phyloP scores from a whole-genome alignment of 2,797 vertebrate species.

The Spondyliosoma cantharus region DNA sequence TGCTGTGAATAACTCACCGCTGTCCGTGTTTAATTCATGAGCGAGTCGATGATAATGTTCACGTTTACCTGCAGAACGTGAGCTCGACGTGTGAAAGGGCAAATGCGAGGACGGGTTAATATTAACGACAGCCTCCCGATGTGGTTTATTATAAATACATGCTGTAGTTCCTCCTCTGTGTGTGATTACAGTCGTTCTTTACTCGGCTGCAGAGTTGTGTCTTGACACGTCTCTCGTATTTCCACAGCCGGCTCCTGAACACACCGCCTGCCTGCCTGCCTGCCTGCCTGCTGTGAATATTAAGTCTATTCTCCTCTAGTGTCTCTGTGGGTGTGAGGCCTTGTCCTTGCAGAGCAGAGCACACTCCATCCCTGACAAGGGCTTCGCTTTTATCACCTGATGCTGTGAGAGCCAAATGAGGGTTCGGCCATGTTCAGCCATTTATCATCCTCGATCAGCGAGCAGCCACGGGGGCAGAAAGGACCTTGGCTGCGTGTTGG shows the following conservation, averaged over 20 bases:
- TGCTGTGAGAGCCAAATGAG: conserved; percentile 79
- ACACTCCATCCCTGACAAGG: conserved; percentile 76
- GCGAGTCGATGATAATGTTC: background rate
- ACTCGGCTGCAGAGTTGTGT: conserved; percentile 14
- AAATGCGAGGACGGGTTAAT: conserved; percentile 28
- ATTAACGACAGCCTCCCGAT: conserved; percentile 27
- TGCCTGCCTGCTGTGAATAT: conserved; percentile 70
- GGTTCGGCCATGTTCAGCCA: conserved; percentile 75
- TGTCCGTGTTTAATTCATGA: conserved; percentile 1
- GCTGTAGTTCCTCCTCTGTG: background rate
- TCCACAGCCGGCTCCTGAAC: conserved; percentile 41
- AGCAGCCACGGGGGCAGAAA: conserved; percentile 76
- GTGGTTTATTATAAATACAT: conserved; percentile 28
- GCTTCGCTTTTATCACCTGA: conserved; percentile 82
- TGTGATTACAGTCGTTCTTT: conserved; percentile 19
- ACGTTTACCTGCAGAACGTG: background rate
- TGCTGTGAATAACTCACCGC: conserved; percentile 36
- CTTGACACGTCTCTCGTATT: conserved; percentile 44
- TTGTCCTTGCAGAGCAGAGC: conserved; percentile 79
- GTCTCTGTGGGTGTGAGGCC: conserved; percentile 73
- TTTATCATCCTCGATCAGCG: conserved; percentile 79
- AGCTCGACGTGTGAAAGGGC: background rate
- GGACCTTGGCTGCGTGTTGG: conserved; percentile 76
- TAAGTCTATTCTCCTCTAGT: conserved; percentile 66
- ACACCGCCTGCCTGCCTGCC: conserved; percentile 19